Base-by-base conservation (phyloP, 2,113 vertebrate genomes). In the Melanotaenia duboulayi region DNA sequence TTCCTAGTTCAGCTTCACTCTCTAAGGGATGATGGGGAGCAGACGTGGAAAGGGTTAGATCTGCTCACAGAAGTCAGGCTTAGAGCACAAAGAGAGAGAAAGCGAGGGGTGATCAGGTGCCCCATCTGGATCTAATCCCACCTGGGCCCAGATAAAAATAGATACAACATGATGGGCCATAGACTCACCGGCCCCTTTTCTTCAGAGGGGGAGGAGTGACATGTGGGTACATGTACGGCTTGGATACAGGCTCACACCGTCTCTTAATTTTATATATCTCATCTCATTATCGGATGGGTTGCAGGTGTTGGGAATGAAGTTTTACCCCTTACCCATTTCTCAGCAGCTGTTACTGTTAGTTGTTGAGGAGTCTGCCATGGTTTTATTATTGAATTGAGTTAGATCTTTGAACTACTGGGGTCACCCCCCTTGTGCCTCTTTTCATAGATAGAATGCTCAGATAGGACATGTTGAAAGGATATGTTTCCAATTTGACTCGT, bases 401-500 rank as follows among this genome's bases (percentile, higher is more conserved):
- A 58, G 83, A 82, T 57, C 72, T 81, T 87, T 82, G 87, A 91
- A 82, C 67, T 0, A 0, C 51, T 7, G 51, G 60, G 84, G 82
- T 88, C 86, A 69, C 13, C 69, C 55, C 76, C 73, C 74, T 77
- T 74, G 24, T 37, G 52, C 65, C 71, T 76, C 87, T 69, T 37
- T 84, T 88, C 72, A 77, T 74, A 90, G 91, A 92, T 86, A 91
- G 92, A 89, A 92, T 86, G 73, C 80, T 81, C 70, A 82, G 92
- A 92, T 90, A 84, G 79, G 86, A 91, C 81, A 88, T 76, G 84
- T 90, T 92, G 89, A 92, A 93, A 93, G 83, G 76, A 92, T 80
- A 87, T 93, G 90, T 93, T 92, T 93, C 81, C 37, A 94, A 7
- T 71, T 87, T 92, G 90, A 91, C 93, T 95, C 91, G 86, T 93